phyloP scores from a whole-genome alignment of 1,140 invertebrate genomes.

The Plectus sambesii region DNA sequence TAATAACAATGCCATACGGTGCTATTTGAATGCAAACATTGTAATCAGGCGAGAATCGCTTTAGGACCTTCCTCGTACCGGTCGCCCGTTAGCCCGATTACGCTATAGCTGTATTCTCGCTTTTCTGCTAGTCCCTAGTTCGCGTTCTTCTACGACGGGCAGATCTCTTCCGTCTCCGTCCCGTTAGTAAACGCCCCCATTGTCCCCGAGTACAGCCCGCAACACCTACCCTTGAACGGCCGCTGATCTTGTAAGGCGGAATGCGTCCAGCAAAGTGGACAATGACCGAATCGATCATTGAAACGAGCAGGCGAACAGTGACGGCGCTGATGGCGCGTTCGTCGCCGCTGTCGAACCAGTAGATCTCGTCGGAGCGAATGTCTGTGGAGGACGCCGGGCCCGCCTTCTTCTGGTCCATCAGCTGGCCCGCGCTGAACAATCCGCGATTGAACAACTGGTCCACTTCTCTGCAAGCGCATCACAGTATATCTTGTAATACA shows the following conservation, averaged over 20 bases:
- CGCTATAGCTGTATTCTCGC: no score
- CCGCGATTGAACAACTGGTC: no score
- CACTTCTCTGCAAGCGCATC: no score
- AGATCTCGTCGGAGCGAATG: constrained; percentile 25
- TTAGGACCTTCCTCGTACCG: no score
- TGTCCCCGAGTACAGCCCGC: constrained; percentile 9
- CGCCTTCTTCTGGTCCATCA: constrained; percentile 15
- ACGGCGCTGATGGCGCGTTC: constrained; percentile 13
- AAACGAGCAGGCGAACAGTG: constrained; percentile 29
- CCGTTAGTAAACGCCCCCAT: not conserved
- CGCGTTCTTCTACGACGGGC: constrained; percentile 9
- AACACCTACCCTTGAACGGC: constrained; percentile 60
- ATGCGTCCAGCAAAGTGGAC: constrained; percentile 27
- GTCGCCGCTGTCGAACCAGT: constrained; percentile 27
- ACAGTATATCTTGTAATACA: no score
- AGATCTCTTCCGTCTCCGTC: constrained; percentile 22
- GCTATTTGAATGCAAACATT: no score
- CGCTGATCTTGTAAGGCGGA: constrained; percentile 25
- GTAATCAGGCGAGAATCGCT: no score
- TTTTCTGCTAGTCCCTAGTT: no score
- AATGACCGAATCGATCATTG: constrained; percentile 33
- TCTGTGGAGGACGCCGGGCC: constrained; percentile 10
- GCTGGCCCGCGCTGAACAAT: constrained; percentile 21
- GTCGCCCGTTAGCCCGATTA: no score
- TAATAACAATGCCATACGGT: no score